Conservation (phyloP, 2,113 vertebrate genomes). For the Chloroceryle aenea region DNA sequence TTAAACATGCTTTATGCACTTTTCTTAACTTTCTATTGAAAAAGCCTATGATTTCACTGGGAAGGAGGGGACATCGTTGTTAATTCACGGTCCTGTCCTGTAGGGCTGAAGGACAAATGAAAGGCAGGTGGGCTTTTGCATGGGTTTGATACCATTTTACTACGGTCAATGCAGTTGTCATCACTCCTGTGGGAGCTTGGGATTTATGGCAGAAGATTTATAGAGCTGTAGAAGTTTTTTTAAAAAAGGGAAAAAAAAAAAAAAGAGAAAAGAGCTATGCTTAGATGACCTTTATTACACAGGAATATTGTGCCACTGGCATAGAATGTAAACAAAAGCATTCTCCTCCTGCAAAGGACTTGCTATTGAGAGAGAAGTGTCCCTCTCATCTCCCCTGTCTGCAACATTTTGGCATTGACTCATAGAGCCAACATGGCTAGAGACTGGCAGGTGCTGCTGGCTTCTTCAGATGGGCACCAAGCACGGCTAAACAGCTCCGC, state of each 20-base stretch:
- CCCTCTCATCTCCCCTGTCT: not conserved
- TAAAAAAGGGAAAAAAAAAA: not conserved
- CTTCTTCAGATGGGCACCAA: rapidly evolving
- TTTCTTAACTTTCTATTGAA: not conserved
- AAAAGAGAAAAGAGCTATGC: not conserved
- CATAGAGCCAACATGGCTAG: too few species aligned
- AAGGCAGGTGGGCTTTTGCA: not conserved
- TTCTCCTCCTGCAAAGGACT: not conserved
- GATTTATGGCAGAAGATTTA: not conserved
- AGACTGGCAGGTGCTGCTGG: not conserved
- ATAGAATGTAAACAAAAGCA: not conserved
- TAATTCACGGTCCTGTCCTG: not conserved
- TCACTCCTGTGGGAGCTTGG: not conserved
- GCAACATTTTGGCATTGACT: not conserved
- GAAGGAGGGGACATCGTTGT: not conserved
- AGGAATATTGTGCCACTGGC: not conserved
- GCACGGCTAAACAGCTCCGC: not conserved
- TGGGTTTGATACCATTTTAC: not conserved
- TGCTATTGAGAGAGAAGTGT: not conserved
- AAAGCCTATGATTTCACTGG: not conserved
- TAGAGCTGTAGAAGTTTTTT: not conserved
- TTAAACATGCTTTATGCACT: not conserved
- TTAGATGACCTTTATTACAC: not conserved
- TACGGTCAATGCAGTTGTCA: not conserved
- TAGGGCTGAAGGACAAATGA: not conserved